phyloP scores from a whole-genome alignment of 2,888 invertebrate species.

The Automeris io region DNA sequence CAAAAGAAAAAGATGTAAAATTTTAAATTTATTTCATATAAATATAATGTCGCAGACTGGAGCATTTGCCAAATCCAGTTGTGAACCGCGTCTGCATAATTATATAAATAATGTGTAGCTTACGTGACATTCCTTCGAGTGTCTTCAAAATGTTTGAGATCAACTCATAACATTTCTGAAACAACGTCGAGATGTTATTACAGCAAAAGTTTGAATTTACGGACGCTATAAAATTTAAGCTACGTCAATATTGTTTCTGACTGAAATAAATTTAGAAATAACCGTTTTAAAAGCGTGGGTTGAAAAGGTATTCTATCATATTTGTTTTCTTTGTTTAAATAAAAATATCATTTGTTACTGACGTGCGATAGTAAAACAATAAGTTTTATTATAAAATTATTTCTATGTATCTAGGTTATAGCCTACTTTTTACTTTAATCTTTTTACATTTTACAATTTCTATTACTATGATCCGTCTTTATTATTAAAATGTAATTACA shows the following conservation, averaged over 20 bases:
- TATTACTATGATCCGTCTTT: too few relatives aligned
- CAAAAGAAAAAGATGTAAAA: not conserved
- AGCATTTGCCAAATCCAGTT: conserved; percentile 52
- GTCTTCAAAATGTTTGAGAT: conserved; percentile 37
- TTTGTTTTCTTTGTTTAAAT: not conserved
- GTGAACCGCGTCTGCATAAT: conserved; percentile 29
- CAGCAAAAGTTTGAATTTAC: conserved; percentile 25
- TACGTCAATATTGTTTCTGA: conserved; percentile 23
- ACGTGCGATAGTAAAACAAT: not conserved
- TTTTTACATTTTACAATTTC: too few relatives aligned
- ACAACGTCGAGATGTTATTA: conserved; percentile 34
- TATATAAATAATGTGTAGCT: conserved; percentile 34
- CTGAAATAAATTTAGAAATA: conserved; percentile 7
- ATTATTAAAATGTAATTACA: too few relatives aligned
- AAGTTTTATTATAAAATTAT: not conserved
- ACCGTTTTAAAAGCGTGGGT: conserved; percentile 5
- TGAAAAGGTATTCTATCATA: conserved; percentile 6
- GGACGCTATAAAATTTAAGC: conserved; percentile 25
- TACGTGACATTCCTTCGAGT: conserved; percentile 28
- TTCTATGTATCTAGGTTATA: not conserved
- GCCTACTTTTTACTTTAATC: too few relatives aligned
- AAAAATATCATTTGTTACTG: conserved; percentile 1
- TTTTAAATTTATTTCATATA: conserved; percentile 43
- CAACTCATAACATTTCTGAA: conserved; percentile 26
- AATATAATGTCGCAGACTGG: conserved; percentile 47